Base-by-base conservation (phyloP, 2,888 invertebrate genomes). In the Hermodice carunculata region DNA sequence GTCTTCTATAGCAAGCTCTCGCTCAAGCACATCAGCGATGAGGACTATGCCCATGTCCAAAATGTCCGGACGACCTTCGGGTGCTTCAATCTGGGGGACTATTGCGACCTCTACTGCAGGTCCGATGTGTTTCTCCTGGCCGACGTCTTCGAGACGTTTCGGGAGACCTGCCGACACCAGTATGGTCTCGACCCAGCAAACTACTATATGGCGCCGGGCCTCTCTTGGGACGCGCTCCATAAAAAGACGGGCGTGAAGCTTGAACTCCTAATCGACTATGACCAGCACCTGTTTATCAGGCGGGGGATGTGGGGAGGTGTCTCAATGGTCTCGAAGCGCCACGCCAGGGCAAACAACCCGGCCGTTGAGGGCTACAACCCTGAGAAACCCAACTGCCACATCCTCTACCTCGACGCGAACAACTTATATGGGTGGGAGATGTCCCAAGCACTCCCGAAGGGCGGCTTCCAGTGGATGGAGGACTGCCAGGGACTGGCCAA, bases 141-240 rank as follows among this genome's bases (percentile, higher is more conserved):
- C 32, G 77, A 83, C 74, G 70, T 81, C n/a, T 82, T 81, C 74
- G 76, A 81, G 60, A 73, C 66, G 31, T 79, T 81, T 60, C 70
- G 77, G 63, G 52, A 71, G 26, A 64, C 77, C 11, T 71, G 70
- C 59, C 32, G 72, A 0, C 29, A 70, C 28, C 64, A 62, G 31
- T 77, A 77, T 61, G 42, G 69, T 42, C 59, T 83, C 48, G 78
- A 78, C 63, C 75, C 77, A n/a, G 31, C 43, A 1, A 22, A 59
- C 26, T 82, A 78, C 61, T 77, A 53, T 40, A 78, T 75, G 11
- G 52, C 64, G 49, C 80, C 81, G 11, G 76, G 76, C 19, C 65
- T 81, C 32, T 70, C 78, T 24, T 81, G 79, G 75, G 74, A 76
- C 54, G 75, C 76, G 1, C 14, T 73, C 68, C 65, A 79, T n/a